Evolutionary conservation across 1,140 invertebrate genomes (phyloP).

Genomic region (Eupristina koningsbergeri): DNA sequence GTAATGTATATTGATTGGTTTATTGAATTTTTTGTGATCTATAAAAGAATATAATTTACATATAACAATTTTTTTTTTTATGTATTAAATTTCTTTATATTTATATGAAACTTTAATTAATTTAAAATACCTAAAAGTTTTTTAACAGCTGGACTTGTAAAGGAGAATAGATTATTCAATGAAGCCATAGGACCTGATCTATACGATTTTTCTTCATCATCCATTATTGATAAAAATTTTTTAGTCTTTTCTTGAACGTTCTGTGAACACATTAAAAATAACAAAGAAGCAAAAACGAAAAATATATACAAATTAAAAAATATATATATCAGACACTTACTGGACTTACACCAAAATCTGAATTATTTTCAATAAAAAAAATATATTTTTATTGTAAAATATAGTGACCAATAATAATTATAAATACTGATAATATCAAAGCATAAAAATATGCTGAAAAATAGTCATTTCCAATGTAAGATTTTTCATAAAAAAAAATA

Average conservation of each 20-base stretch:
- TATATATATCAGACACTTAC: slow-evolving; percentile 10
- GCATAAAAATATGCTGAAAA: slow-evolving; percentile 16
- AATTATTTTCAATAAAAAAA: slow-evolving; percentile 26
- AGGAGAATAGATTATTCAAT: slow-evolving; percentile 94
- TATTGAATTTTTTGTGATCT: no score
- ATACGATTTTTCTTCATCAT: slow-evolving; percentile 87
- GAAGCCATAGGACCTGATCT: slow-evolving; percentile 89
- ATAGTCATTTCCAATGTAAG: not conserved
- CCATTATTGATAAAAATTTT: slow-evolving; percentile 74
- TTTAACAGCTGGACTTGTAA: slow-evolving; percentile 96
- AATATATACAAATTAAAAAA: not conserved
- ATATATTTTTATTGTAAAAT: slow-evolving; percentile 27
- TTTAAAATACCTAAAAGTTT: slow-evolving; percentile 73
- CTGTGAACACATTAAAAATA: slow-evolving; percentile 1
- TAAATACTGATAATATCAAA: not conserved
- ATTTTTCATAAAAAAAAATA: not conserved
- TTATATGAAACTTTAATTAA: not conserved
- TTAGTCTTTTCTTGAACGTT: not conserved
- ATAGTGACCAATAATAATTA: slow-evolving; percentile 29
- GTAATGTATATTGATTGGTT: no score
- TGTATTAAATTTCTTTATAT: not conserved
- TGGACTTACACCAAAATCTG: not conserved
- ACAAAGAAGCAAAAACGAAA: not conserved
- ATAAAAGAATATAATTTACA: no score
- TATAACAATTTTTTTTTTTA: no score